Percentiles rank a stretch among this genome's conserved stretches.
Conservation (phyloP, 2,888 invertebrate species). For the Drosophila buzzatii region DNA sequence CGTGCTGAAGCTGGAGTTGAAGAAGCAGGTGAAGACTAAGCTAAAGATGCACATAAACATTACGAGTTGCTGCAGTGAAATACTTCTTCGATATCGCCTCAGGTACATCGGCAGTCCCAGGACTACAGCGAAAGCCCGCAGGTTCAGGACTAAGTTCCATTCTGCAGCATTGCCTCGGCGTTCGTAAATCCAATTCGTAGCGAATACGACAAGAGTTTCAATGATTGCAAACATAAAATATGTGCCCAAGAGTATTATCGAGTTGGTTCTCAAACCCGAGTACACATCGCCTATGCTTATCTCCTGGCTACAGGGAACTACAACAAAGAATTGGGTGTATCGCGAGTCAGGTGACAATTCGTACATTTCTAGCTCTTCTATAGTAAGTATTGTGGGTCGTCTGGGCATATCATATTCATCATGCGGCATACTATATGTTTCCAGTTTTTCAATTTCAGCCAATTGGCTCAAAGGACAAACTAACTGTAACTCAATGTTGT, state of each 20-base stretch:
- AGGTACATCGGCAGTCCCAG: constrained; percentile 33
- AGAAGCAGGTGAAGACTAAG: constrained; percentile 29
- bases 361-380: rapidly evolving
- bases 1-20: constrained; percentile 42
- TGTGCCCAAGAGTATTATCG: constrained; percentile 15
- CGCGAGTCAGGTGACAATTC: background rate
- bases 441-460: background rate
- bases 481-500: constrained; percentile 23
- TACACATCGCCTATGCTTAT: constrained; percentile 22
- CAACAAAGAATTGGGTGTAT: constrained; percentile 3
- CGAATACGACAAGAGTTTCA: constrained; percentile 14
- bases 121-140: constrained; percentile 27
- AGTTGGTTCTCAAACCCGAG: constrained; percentile 1
- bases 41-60: constrained; percentile 36
- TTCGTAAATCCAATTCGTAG: constrained; percentile 4
- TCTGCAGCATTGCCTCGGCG: background rate
- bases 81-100: background rate
- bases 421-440: background rate
- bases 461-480: background rate
- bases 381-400: background rate
- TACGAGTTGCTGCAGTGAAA: constrained; percentile 28
- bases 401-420: constrained; percentile 23
- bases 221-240: constrained; percentile 24
- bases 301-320: constrained; percentile 39
- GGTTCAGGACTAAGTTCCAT: constrained; percentile 14